A percentile compares a stretch with the other conserved stretches of the same genome.
phyloP scores from a whole-genome alignment of 2,113 vertebrate genomes.

The Platichthys flesus region DNA sequence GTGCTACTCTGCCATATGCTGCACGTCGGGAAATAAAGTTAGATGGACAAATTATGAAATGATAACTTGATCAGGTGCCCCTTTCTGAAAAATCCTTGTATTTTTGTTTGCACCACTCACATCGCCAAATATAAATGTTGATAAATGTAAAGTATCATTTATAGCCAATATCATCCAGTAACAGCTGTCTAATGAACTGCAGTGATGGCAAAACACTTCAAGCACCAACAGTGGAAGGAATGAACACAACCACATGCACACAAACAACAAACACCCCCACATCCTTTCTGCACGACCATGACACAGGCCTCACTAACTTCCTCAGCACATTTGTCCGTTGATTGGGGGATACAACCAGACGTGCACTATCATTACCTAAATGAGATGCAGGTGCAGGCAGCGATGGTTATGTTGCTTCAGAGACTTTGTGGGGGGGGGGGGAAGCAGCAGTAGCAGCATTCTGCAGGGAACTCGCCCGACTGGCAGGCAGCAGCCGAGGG shows the following conservation, averaged over 20 bases:
- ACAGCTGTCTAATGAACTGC: neutral
- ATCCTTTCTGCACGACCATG: neutral
- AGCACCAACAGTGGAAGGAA: neutral
- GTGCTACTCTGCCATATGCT: constrained; percentile 29
- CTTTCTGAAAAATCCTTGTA: constrained; percentile 1
- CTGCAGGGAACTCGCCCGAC: constrained; percentile 23
- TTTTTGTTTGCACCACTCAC: neutral
- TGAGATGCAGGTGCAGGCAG: constrained; percentile 60
- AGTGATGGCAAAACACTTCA: too few relatives aligned
- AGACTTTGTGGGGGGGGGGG: constrained; percentile 11
- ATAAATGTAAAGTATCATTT: neutral
- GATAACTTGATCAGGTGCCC: neutral
- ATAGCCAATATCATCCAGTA: too few relatives aligned
- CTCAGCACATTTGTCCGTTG: constrained; percentile 34
- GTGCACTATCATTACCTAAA: constrained; percentile 44
- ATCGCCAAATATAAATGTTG: neutral
- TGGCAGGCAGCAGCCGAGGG: constrained; percentile 43
- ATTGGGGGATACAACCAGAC: neutral
- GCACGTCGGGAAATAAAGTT: constrained; percentile 1
- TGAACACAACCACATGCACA: too few relatives aligned
- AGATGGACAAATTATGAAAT: constrained; percentile 23
- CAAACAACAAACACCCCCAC: neutral
- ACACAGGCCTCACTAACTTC: constrained; percentile 16
- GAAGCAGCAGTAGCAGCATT: constrained; percentile 38
- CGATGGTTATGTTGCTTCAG: constrained; percentile 10